Conservation (phyloP, 35 echinoderm and acorn worm species). For the Apostichopus parvimensis region DNA sequence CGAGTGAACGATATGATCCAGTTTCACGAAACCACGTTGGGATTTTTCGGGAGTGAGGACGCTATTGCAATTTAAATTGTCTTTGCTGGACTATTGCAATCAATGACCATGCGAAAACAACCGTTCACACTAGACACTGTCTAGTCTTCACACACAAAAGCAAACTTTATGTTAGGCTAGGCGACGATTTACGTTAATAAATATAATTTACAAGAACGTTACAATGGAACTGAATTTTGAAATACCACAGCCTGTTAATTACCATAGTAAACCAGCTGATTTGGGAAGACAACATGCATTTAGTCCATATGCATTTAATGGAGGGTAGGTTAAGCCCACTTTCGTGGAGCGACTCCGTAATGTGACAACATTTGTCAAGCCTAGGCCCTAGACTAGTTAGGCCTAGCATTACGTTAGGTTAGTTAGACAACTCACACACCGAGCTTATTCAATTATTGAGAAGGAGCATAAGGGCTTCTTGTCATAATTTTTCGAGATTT, state of each 20-base stretch:
- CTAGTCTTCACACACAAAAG: neutral
- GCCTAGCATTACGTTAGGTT: no score
- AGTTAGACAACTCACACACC: no score
- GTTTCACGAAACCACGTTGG: constrained; percentile 9
- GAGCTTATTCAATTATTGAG: no score
- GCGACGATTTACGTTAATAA: no score
- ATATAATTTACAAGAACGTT: no score
- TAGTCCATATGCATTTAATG: constrained; percentile 37
- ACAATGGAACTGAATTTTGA: constrained; percentile 30
- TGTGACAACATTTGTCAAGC: no score
- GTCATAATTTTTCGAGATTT: no score
- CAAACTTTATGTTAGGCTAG: no score
- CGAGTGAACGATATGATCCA: neutral
- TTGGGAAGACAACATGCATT: constrained; percentile 20
- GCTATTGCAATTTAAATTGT: neutral
- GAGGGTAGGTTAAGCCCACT: neutral
- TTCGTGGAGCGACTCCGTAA: neutral
- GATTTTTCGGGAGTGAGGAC: neutral
- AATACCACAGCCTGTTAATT: constrained; percentile 28
- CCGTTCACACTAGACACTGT: no score
- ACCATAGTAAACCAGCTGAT: constrained; percentile 15
- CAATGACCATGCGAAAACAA: constrained; percentile 1
- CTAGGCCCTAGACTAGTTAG: no score
- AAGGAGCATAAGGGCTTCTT: no score
- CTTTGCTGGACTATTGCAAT: neutral